Evolutionary conservation across 2,888 invertebrate genomes (phyloP).

Genomic region (Dione vanillae): DNA sequence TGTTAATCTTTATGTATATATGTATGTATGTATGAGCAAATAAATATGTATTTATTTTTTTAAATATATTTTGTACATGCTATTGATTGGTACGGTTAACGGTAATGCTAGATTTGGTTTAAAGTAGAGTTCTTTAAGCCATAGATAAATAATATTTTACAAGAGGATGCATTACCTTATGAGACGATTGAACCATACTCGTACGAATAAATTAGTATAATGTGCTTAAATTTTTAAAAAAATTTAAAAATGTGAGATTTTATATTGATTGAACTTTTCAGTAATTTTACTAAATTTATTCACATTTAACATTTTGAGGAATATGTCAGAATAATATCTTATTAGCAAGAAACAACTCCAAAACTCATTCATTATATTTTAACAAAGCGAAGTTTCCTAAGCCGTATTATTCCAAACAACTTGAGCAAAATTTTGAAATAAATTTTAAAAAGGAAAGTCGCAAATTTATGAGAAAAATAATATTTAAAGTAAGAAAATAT

Average conservation of each 20-base stretch:
- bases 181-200: too few species aligned
- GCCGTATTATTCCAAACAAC: conserved; percentile 11
- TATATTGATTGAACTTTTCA: too few species aligned
- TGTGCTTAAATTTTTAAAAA: too few species aligned
- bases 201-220: too few species aligned
- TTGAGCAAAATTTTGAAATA: conserved; percentile 21
- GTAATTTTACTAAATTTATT: neutral
- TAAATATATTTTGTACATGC: too few species aligned
- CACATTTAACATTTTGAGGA: neutral
- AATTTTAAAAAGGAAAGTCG: conserved; percentile 21
- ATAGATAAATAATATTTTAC: too few species aligned
- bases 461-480: conserved; percentile 6
- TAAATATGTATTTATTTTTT: neutral
- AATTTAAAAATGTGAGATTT: too few species aligned
- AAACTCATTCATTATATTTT: conserved; percentile 22
- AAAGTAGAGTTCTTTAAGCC: too few species aligned
- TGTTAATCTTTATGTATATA: neutral
- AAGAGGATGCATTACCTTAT: too few species aligned
- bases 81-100: too few species aligned
- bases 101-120: too few species aligned
- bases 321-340: neutral
- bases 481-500: neutral
- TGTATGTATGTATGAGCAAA: neutral
- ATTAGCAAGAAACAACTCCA: neutral
- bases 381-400: conserved; percentile 19